phyloP scores from a whole-genome alignment of 2,113 vertebrate species.

The Ariopsis seemanni region DNA sequence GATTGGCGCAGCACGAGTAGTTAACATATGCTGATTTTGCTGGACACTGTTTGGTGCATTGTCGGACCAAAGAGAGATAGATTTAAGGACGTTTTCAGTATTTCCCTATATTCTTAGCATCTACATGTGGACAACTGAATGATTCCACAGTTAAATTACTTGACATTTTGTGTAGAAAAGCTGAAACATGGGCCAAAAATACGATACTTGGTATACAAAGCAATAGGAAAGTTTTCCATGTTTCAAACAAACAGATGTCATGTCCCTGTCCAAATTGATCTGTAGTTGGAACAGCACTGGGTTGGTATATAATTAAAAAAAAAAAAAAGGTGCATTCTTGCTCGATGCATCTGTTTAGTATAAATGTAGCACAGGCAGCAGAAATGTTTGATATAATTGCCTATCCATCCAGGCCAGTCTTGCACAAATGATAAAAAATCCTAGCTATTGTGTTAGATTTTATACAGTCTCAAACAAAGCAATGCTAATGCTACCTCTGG shows the following conservation, averaged over 20 bases:
- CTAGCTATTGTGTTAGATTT: not conserved
- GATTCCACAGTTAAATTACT: not conserved
- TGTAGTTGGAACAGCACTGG: not conserved
- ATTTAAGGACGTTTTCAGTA: constrained; percentile 8
- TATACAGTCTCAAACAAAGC: not conserved
- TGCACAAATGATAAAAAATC: not conserved
- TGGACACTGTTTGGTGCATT: constrained; percentile 9
- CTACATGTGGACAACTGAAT: not conserved
- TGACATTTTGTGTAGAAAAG: not conserved
- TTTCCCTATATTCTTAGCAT: not conserved
- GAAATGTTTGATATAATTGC: not conserved
- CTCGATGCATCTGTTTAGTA: constrained; percentile 3
- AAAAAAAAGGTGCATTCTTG: not conserved
- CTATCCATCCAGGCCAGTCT: not conserved
- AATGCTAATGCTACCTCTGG: not conserved
- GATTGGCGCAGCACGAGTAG: not conserved
- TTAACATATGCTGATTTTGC: constrained; percentile 33
- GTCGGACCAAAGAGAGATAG: not conserved
- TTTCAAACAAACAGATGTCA: not conserved
- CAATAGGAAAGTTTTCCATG: not conserved
- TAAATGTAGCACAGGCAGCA: not conserved
- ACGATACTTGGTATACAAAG: not conserved
- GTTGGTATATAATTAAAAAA: not conserved
- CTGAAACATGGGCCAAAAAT: not conserved
- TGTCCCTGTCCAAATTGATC: not conserved